These are phyloP conservation scores for Drosophila pectinifera DNA, from an alignment of 1,140 invertebrate species.

Conservation along the genomic window DNA sequence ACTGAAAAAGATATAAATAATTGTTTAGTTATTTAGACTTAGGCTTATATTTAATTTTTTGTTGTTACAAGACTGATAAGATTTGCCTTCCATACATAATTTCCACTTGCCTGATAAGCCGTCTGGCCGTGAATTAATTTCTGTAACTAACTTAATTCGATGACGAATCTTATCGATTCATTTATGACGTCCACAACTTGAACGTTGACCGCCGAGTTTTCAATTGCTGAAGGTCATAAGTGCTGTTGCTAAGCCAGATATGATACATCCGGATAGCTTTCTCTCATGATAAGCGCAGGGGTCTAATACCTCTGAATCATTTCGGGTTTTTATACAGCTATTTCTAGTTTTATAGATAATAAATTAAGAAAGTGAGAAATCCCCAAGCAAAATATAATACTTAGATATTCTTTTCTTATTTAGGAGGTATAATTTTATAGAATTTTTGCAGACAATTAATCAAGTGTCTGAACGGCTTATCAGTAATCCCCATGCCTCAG, in stretches of 20 bases:
- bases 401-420: neutral
- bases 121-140: constrained; percentile 1
- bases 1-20: too few relatives aligned
- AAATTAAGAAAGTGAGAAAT: too few relatives aligned
- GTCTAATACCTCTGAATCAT: constrained; percentile 17
- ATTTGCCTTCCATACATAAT: constrained; percentile 15
- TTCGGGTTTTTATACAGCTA: neutral
- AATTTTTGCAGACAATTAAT: constrained; percentile 1
- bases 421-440: neutral
- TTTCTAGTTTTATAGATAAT: neutral
- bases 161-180: constrained; percentile 37
- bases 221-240: constrained; percentile 32
- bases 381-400: constrained; percentile 1
- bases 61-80: constrained; percentile 24
- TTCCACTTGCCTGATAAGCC: constrained; percentile 20
- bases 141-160: constrained; percentile 40
- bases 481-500: neutral
- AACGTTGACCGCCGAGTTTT: constrained; percentile 33
- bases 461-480: constrained; percentile 6
- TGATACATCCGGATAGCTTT: constrained; percentile 32
- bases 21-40: neutral
- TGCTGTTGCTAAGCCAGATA: constrained; percentile 37
- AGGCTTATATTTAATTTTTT: neutral
- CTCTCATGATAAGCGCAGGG: constrained; percentile 12
- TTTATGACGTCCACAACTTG: constrained; percentile 35